phyloP scores from a whole-genome alignment of 2,113 vertebrate species.

The Orycteropus afer region DNA sequence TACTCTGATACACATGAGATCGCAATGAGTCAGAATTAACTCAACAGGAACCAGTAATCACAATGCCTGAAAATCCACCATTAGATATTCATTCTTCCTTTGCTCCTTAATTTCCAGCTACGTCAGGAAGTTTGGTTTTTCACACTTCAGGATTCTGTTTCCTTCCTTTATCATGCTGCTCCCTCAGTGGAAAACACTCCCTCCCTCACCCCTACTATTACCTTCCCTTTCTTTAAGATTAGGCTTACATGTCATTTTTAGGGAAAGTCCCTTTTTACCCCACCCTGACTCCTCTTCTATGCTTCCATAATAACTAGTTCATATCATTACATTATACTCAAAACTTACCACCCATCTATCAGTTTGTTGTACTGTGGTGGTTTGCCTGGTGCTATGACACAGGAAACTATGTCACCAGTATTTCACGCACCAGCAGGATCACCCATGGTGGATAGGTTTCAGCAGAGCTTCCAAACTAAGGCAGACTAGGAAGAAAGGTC shows the following conservation, averaged over 20 bases:
- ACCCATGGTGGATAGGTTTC: no score
- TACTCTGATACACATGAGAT: neutral
- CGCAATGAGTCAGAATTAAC: neutral
- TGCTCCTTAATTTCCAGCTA: neutral
- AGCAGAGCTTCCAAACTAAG: no score
- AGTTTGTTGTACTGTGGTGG: no score
- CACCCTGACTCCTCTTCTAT: neutral
- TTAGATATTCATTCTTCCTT: neutral
- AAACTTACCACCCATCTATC: no score
- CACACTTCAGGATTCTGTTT: conserved; percentile 12
- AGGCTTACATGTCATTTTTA: neutral
- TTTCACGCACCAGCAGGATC: no score
- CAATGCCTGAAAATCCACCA: neutral
- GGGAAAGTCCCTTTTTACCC: neutral
- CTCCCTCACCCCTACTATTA: neutral
- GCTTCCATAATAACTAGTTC: neutral
- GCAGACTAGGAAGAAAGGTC: no score
- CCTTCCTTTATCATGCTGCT: neutral
- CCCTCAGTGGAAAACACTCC: neutral
- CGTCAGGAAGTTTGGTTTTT: neutral
- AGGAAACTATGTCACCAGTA: no score
- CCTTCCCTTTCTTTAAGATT: conserved; percentile 25
- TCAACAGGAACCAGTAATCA: neutral
- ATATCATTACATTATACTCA: neutral
- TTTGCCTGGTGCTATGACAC: no score